Evolutionary conservation across 2,797 vertebrate genomes (phyloP).

Genomic region (Microchirus variegatus): DNA sequence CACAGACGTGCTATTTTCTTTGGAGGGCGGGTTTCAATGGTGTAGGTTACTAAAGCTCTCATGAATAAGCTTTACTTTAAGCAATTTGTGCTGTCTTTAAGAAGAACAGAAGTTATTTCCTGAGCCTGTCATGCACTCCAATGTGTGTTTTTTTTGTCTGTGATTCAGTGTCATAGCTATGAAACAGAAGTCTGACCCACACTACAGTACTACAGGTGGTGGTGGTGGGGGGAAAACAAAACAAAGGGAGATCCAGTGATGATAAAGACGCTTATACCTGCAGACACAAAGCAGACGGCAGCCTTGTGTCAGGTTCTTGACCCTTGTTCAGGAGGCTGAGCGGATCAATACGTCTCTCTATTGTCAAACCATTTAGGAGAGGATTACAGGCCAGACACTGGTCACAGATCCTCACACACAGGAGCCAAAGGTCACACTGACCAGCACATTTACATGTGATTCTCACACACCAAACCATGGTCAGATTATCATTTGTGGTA

Average conservation of each 20-base stretch:
- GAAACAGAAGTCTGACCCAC: conserved; percentile 19
- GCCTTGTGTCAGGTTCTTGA: conserved; percentile 51
- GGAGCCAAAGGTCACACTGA: conserved; percentile 71
- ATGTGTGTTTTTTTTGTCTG: conserved; percentile 66
- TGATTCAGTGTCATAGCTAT: too few species aligned
- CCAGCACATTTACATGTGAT: conserved; percentile 65
- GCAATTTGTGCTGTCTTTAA: conserved; percentile 74
- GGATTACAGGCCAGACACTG: conserved; percentile 75
- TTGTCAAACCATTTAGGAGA: conserved; percentile 79
- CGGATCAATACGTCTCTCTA: conserved; percentile 80
- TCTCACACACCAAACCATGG: conserved; percentile 54
- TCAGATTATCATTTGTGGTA: conserved; percentile 58
- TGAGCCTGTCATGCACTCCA: conserved; percentile 62
- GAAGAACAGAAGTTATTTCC: conserved; percentile 69
- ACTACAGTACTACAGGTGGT: conserved; percentile 2
- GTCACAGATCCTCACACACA: conserved; percentile 72
- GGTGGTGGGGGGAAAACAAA: background rate
- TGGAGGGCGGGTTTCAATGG: conserved; percentile 36
- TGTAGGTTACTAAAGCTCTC: conserved; percentile 68
- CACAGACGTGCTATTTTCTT: conserved; percentile 61
- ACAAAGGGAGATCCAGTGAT: conserved; percentile 16
- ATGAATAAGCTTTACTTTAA: conserved; percentile 68
- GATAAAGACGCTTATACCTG: conserved; percentile 47
- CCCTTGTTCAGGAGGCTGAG: conserved; percentile 58
- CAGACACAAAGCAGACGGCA: conserved; percentile 35